A percentile compares a stretch with the other conserved stretches of the same genome.
These are phyloP conservation scores for Ctenicera cuprea DNA, from an alignment of 2,888 invertebrate species.

Conservation along the genomic window DNA sequence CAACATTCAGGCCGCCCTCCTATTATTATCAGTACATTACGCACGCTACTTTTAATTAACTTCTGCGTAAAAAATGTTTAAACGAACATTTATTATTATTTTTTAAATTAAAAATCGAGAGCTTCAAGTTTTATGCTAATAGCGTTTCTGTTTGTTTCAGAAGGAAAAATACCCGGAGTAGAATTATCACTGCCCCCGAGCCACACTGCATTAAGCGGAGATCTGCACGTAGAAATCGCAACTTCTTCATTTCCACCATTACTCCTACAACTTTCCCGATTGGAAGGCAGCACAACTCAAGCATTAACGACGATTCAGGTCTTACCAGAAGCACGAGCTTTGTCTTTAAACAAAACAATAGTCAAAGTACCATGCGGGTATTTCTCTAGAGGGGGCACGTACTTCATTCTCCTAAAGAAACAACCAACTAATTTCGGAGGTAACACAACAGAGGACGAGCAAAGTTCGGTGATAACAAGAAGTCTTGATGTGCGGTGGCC, in stretches of 20 bases:
- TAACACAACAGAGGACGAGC: constrained; percentile 56
- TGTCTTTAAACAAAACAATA: constrained; percentile 67
- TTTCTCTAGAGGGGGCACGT: constrained; percentile 83
- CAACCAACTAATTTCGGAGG: constrained; percentile 62
- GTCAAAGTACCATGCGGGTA: constrained; percentile 80
- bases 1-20: no score
- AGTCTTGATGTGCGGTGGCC: constrained; percentile 90
- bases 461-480: constrained; percentile 69
- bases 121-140: no score
- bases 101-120: no score
- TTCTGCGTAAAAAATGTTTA: no score
- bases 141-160: constrained; percentile 50
- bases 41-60: no score
- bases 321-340: constrained; percentile 68
- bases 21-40: no score
- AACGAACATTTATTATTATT: no score
- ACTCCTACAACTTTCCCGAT: constrained; percentile 71
- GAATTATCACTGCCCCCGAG: constrained; percentile 71
- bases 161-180: constrained; percentile 67
- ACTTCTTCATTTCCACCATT: constrained; percentile 71
- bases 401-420: constrained; percentile 74
- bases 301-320: constrained; percentile 69
- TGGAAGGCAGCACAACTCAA: constrained; percentile 69
- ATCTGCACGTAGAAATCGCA: constrained; percentile 82
- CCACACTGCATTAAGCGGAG: constrained; percentile 87